A percentile compares a stretch with the other conserved stretches of the same genome.
Conservation (phyloP, 1,140 invertebrate species). For the Diploscapter pachys region DNA sequence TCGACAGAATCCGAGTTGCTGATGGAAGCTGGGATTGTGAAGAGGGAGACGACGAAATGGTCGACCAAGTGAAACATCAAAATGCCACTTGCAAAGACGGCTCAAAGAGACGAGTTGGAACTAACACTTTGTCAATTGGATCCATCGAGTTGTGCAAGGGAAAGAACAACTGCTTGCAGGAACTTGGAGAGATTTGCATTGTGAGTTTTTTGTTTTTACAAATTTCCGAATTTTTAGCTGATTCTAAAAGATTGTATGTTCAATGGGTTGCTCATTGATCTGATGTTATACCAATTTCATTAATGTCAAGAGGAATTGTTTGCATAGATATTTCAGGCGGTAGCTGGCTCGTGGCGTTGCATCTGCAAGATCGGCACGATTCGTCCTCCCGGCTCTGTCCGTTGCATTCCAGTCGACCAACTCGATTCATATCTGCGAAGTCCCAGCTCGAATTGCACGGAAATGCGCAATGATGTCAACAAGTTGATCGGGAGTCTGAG, state of each 20-base stretch:
- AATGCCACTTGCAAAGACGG: constrained; percentile 31
- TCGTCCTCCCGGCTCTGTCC: constrained; percentile 24
- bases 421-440: constrained; percentile 25
- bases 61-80: constrained; percentile 27
- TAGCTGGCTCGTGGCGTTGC: constrained; percentile 39
- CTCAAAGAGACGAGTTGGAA: constrained; percentile 27
- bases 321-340: constrained; percentile 19
- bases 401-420: constrained; percentile 34
- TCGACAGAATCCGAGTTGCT: constrained; percentile 29
- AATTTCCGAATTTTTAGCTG: background rate
- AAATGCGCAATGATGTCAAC: constrained; percentile 20
- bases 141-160: constrained; percentile 27
- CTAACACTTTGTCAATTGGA: constrained; percentile 6
- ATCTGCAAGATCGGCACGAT: constrained; percentile 43
- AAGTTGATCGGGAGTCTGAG: background rate
- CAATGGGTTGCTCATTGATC: no score
- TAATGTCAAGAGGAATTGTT: no score
- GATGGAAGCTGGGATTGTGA: constrained; percentile 44
- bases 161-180: constrained; percentile 33
- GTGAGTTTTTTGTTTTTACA: constrained; percentile 34
- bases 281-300: no score
- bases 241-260: no score
- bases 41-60: constrained; percentile 53
- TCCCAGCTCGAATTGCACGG: constrained; percentile 35
- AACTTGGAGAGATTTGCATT: constrained; percentile 53